Percentiles rank a stretch among this genome's conserved stretches.
phyloP scores from a whole-genome alignment of 2,113 vertebrate species.

The Solea senegalensis region DNA sequence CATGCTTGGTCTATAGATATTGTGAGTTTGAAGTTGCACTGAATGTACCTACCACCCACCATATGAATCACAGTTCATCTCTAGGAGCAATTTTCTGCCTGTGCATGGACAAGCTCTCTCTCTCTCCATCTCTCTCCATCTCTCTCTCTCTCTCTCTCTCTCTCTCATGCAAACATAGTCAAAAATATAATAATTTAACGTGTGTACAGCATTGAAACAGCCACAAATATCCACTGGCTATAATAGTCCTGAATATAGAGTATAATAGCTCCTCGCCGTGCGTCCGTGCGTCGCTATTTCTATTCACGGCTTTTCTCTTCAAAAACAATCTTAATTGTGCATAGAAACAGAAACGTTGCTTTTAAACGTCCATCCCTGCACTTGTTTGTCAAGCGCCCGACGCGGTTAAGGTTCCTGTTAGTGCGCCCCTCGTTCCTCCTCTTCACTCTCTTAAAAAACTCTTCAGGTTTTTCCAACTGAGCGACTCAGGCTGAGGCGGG shows the following conservation, averaged over 20 bases:
- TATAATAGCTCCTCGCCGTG: not conserved
- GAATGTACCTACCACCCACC: constrained; percentile 73
- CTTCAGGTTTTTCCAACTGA: constrained; percentile 80
- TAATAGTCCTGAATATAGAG: constrained; percentile 35
- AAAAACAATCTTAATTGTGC: constrained; percentile 47
- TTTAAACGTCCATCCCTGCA: constrained; percentile 76
- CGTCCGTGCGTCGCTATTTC: not conserved
- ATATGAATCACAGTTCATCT: constrained; percentile 62
- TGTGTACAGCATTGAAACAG: constrained; percentile 18
- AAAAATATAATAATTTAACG: not conserved
- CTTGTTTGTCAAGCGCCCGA: constrained; percentile 79
- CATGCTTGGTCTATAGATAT: constrained; percentile 30
- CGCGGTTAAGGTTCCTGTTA: constrained; percentile 84
- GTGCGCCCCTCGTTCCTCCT: constrained; percentile 67
- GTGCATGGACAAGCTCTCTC: not conserved
- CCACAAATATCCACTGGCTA: constrained; percentile 46
- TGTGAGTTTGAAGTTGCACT: constrained; percentile 58
- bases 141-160: constrained; percentile 1
- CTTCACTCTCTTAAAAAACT: constrained; percentile 83
- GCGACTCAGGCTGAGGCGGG: constrained; percentile 76
- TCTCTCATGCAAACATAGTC: not conserved
- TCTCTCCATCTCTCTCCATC: not conserved
- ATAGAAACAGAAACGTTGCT: constrained; percentile 76
- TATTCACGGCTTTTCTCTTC: constrained; percentile 25
- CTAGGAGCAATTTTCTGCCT: constrained; percentile 38